Evolutionary conservation across 1,140 invertebrate species (phyloP), one percentile per base, ranked within the genome.

Genomic region (Diabrotica undecimpunctata): DNA sequence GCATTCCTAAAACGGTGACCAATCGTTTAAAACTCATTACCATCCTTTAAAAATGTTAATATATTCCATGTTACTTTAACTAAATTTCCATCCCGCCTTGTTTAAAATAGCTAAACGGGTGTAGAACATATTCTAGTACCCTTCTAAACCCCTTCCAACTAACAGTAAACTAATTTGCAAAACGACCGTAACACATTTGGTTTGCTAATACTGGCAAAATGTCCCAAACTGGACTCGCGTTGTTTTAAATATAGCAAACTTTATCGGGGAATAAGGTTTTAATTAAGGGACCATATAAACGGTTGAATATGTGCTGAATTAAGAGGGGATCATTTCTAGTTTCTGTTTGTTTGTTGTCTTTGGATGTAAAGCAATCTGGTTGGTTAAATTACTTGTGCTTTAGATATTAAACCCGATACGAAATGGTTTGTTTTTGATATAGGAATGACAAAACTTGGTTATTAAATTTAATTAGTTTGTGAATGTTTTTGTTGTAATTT

Each of bases 121-220:
- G 58, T 60, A 60, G 46, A 46, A 60, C 58, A 50, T 50, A 51
- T 51, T 50, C 39, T 60, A 57, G 58, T 51, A 60, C 58, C 39
- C 58, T 50, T 50, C 58, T 60, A 60, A 60, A 60, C 58, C 58
- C 58, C 39, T 60, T 60, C 35, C 39, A 60, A 60, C 58, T 60
- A 60, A 51, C 58, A 60, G 58, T 60, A 60, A 60, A 60, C 58
- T 60, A 60, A 60, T 60, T 60, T 60, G 46, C 58, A 50, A 60
- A 60, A 60, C 46, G 58, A 37, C 38, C 58, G 58, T 41, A 60
- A 60, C 58, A 60, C 58, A 60, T 60, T 60, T 60, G 58, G 58
- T 60, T 60, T 60, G 58, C 58, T 60, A 60, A 60, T 60, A 60
- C 58, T 36, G 37, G 13, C 58, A 50, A 50, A 60, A 60, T 60